Evolutionary conservation across 2,113 vertebrate species (phyloP).

Genomic region (Chaetorhynchus papuensis): DNA sequence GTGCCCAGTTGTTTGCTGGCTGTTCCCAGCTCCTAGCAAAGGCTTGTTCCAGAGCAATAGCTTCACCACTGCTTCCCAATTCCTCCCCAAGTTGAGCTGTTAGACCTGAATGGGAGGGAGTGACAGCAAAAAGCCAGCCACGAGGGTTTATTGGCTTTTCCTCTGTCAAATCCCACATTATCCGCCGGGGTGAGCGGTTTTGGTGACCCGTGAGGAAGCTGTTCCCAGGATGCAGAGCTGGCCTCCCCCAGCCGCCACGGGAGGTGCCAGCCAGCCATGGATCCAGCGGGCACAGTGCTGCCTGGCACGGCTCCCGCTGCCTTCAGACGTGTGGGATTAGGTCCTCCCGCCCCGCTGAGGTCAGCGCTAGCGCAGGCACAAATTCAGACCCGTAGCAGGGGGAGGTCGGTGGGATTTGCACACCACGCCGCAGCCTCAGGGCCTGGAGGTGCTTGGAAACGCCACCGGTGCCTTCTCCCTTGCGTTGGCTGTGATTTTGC

Average conservation of each 20-base stretch:
- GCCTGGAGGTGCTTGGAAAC: fast-evolving
- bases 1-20: neutral
- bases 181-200: fast-evolving
- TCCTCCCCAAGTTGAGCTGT: neutral
- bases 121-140: neutral
- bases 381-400: neutral
- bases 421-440: fast-evolving
- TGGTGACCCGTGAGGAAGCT: neutral
- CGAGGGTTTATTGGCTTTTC: neutral
- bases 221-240: neutral
- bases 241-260: fast-evolving
- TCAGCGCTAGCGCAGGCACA: neutral
- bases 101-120: neutral
- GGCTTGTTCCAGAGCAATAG: neutral
- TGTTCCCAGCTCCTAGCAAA: neutral
- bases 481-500: fast-evolving
- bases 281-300: neutral
- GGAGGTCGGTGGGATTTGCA: neutral
- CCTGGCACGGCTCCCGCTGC: neutral
- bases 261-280: neutral
- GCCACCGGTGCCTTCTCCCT: fast-evolving
- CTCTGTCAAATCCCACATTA: fast-evolving
- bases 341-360: neutral
- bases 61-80: neutral
- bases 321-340: neutral